These are phyloP conservation scores for Mythimna vitellina DNA, from an alignment of 2,888 invertebrate species.

Conservation along the genomic window DNA sequence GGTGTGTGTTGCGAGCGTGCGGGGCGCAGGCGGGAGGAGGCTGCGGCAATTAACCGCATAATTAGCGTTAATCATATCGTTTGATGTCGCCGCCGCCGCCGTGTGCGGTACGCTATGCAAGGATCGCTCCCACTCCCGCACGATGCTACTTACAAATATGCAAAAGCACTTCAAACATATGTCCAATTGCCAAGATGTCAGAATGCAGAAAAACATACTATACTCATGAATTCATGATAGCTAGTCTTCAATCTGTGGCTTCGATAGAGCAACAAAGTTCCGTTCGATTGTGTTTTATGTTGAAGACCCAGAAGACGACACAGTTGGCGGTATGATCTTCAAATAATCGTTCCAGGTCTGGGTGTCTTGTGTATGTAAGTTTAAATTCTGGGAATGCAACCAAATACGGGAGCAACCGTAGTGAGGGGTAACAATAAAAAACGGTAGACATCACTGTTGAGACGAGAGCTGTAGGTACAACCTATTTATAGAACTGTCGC, in stretches of 20 bases:
- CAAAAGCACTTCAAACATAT: conserved; percentile 28
- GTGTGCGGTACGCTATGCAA: conserved; percentile 53
- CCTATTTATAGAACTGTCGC: neutral
- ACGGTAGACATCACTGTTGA: neutral
- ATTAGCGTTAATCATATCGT: conserved; percentile 64
- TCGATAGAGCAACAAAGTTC: conserved; percentile 1
- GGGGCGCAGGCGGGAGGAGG: conserved; percentile 12
- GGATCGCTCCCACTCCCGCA: conserved; percentile 1
- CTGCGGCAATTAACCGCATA: conserved; percentile 60
- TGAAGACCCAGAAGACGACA: neutral
- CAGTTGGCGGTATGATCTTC: too few relatives aligned
- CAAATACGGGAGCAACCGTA: too few relatives aligned
- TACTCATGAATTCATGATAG: neutral
- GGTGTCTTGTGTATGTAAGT: too few relatives aligned
- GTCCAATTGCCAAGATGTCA: neutral
- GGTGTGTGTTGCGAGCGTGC: conserved; percentile 19
- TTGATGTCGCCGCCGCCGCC: conserved; percentile 62
- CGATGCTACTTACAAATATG: conserved; percentile 15
- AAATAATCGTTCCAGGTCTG: too few relatives aligned
- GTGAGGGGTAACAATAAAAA: too few relatives aligned
- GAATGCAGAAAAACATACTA: too few relatives aligned
- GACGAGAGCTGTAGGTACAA: neutral
- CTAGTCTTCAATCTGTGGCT: neutral
- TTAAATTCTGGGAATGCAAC: too few relatives aligned
- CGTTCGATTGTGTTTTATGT: neutral